Evolutionary conservation across 1,140 invertebrate genomes (phyloP), one percentile per base, ranked within the genome.

Genomic region (Lasaia peninsularis): DNA sequence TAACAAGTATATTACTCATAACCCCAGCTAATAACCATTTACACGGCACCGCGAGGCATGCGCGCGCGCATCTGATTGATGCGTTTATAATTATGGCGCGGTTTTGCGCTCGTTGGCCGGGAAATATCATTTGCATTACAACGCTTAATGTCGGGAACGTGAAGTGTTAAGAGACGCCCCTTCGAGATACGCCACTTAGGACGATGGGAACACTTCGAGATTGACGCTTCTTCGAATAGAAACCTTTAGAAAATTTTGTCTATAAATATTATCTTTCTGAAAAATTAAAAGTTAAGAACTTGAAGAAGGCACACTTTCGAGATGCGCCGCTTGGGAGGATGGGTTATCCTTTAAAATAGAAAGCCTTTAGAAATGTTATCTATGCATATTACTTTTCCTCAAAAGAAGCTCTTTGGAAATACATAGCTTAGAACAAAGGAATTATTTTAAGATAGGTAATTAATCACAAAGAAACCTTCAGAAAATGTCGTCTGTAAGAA

Each of bases 41-140:
- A 70, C 64, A 14, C 64, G 66, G 67, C 50, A 33, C 59, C 58
- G 54, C 63, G 58, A 63, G 70, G 53, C 52, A 24, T 60, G 75
- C 73, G 67, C 68, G 37, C 60, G 65, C 62, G 71, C 73, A 65
- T 28, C 63, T 79, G 78, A 84, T 80, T 80, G 80, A 84, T 84
- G 77, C 74, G 71, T 73, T 81, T 84, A 85, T 85, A 85, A 85
- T 85, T 85, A 80, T 72, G 71, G 71, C 69, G 58, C 48, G 34
- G 67, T 73, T 78, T 74, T 60, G 63, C 61, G 71, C 69, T 71
- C 65, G 65, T 71, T 73, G 40, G 65, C 69, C 64, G 67, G 68
- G 71, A 72, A 76, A 75, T 80, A 79, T 75, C 73, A 80, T 78
- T 80, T 74, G 73, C 67, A 50, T 44, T 44, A 44, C 40, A 44